Conservation (phyloP, 37 sponge, comb jelly and placozoan genomes). For the Cliona cf. orientalis region DNA sequence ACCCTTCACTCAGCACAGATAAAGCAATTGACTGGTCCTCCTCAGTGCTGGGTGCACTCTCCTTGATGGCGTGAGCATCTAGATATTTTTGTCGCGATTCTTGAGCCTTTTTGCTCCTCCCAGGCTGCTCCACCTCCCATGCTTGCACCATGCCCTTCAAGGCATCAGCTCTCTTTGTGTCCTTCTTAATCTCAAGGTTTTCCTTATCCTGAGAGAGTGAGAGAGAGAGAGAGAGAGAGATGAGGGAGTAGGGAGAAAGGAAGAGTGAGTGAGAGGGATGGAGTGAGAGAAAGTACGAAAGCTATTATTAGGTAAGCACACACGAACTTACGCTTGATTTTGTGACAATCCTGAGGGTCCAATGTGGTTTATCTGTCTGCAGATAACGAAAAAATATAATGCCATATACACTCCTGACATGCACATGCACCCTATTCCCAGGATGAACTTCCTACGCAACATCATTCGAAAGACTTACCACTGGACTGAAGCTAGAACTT, state of each 20-base stretch:
- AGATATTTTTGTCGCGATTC: constrained; percentile 77
- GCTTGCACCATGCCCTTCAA: constrained; percentile 87
- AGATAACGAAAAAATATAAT: not conserved
- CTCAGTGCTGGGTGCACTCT: constrained; percentile 6
- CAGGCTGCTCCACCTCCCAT: constrained; percentile 93
- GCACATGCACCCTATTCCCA: too few relatives aligned
- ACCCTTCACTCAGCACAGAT: not conserved
- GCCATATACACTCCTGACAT: too few relatives aligned
- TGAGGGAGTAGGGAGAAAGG: not conserved
- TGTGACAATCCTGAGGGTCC: constrained; percentile 70
- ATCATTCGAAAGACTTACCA: not conserved
- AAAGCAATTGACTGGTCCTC: not conserved
- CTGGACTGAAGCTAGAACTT: too few relatives aligned
- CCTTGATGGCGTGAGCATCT: constrained; percentile 39
- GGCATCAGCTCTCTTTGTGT: constrained; percentile 87
- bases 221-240: not conserved
- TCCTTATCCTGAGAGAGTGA: constrained; percentile 27
- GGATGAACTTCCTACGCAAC: too few relatives aligned
- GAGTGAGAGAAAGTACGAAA: not conserved
- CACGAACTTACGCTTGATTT: constrained; percentile 20
- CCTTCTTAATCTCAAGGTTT: constrained; percentile 57
- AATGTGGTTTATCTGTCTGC: constrained; percentile 61
- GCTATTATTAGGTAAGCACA: not conserved
- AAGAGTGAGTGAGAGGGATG: not conserved
- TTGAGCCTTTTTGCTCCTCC: constrained; percentile 82